Evolutionary conservation across 2,888 invertebrate species (phyloP).

Genomic region (Hoplodrina ambigua): DNA sequence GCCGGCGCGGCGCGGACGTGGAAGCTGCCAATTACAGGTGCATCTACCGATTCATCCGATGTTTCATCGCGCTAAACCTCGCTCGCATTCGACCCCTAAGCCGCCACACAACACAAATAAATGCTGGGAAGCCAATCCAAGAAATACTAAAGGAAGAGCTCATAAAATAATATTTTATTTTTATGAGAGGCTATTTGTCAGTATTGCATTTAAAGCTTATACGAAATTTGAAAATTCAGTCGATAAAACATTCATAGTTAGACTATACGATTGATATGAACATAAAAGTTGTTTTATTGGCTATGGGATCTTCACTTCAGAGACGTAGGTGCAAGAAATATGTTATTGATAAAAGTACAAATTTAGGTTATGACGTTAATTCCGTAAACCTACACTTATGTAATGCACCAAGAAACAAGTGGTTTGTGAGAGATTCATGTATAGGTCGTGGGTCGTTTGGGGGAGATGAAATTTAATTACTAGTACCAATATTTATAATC

Average conservation of each 20-base stretch:
- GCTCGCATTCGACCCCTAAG: slow-evolving; percentile 25
- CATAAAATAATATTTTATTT: slow-evolving; percentile 48
- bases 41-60: slow-evolving; percentile 69
- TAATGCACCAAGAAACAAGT: slow-evolving; percentile 22
- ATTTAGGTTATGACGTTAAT: slow-evolving; percentile 33
- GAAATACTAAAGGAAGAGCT: slow-evolving; percentile 22
- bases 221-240: slow-evolving; percentile 10
- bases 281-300: background rate
- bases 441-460: too few relatives aligned
- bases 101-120: slow-evolving; percentile 37
- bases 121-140: slow-evolving; percentile 23
- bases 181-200: slow-evolving; percentile 35
- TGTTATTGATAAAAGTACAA: background rate
- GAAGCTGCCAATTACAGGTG: slow-evolving; percentile 77
- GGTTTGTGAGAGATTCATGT: too few relatives aligned
- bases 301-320: background rate
- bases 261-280: slow-evolving; percentile 3
- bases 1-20: slow-evolving; percentile 63
- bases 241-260: slow-evolving; percentile 26
- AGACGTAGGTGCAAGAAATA: background rate
- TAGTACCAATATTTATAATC: slow-evolving; percentile 20
- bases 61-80: slow-evolving; percentile 49
- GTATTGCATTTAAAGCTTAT: slow-evolving; percentile 36
- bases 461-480: slow-evolving; percentile 27
- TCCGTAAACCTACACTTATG: slow-evolving; percentile 31